Evolutionary conservation across 1,140 invertebrate genomes (phyloP), one percentile per base, ranked within the genome.

Genomic region (Anthonomus grandis): DNA sequence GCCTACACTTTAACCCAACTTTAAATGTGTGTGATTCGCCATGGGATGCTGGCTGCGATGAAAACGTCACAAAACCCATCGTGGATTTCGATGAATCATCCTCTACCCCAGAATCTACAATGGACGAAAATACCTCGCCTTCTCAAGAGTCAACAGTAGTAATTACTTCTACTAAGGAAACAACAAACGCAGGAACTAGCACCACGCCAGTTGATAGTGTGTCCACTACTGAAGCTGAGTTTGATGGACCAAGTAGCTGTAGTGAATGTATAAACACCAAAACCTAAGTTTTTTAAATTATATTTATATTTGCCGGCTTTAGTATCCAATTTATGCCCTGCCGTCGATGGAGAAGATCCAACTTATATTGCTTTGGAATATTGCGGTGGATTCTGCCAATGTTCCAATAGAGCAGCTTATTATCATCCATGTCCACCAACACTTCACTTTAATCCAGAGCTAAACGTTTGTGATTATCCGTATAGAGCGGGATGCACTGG

Each of bases 341-440:
- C 23, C 8, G 44, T 53, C 13, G 63, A 64, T 34, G 63, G 60
- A 18, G 17, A 50, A 17, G 22, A 59, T 23, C 41, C 60, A 13
- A 49, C 57, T 5, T 64, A 64, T 38, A 41, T 53, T n/a, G 38
- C 63, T 9, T 25, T 57, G 13, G 55, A 63, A 4, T 73, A 80
- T 53, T 86, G 83, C 59, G 63, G 69, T 2, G 77, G 72, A 47
- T 86, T 81, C 63, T 85, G 80, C 63, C 73, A 78, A 21, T 86
- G 84, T 59, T 71, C 74, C 1, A 72, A 69, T 5, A 79, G 79
- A 2, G 42, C 63, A n/a, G 71, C 78, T 1, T 70, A 78, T 22
- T 62, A 73, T 9, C 74, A 74, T 62, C 9, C 46, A 4, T 85
- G 83, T 61, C 75, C 78, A 0, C 48, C 55, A 1, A 73, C 68